phyloP scores from a whole-genome alignment of 2,888 invertebrate species.

The Caenorhabditis virilis region DNA sequence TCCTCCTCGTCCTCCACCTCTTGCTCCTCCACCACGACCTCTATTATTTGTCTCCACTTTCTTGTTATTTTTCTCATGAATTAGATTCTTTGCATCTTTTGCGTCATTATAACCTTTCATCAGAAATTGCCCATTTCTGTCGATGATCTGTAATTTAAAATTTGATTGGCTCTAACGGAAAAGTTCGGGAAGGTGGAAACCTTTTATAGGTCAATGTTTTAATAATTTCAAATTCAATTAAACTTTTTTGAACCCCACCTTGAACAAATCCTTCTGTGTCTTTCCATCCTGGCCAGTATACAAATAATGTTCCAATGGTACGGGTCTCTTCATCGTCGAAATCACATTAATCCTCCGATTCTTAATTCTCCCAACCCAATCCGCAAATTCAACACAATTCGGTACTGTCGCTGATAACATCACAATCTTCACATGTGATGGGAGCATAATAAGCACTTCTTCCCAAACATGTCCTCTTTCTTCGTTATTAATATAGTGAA shows the following conservation, averaged over 20 bases:
- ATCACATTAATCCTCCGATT: constrained; percentile 87
- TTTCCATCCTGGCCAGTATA: constrained; percentile 69
- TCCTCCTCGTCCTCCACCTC: constrained; percentile 8
- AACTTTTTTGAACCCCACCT: not conserved
- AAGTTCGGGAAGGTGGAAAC: constrained; percentile 55
- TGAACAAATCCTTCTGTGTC: constrained; percentile 62
- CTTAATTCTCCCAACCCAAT: constrained; percentile 74
- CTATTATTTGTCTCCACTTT: not conserved
- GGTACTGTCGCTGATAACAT: constrained; percentile 97
- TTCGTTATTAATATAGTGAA: constrained; percentile 95
- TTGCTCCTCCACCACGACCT: constrained; percentile 14
- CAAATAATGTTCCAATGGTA: constrained; percentile 90
- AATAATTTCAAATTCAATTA: not conserved
- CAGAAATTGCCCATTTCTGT: constrained; percentile 79
- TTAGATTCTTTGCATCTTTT: constrained; percentile 39
- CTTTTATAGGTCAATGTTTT: not conserved
- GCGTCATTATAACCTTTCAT: constrained; percentile 41
- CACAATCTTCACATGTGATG: constrained; percentile 91
- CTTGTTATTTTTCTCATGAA: constrained; percentile 11
- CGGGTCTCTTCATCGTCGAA: constrained; percentile 88
- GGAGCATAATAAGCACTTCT: constrained; percentile 87
- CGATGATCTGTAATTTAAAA: constrained; percentile 83
- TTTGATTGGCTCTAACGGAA: too few relatives aligned
- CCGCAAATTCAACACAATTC: constrained; percentile 91
- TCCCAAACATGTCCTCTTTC: constrained; percentile 99